Base-by-base conservation (phyloP, 1,140 invertebrate species). In the Atopsyche davidsoni region DNA sequence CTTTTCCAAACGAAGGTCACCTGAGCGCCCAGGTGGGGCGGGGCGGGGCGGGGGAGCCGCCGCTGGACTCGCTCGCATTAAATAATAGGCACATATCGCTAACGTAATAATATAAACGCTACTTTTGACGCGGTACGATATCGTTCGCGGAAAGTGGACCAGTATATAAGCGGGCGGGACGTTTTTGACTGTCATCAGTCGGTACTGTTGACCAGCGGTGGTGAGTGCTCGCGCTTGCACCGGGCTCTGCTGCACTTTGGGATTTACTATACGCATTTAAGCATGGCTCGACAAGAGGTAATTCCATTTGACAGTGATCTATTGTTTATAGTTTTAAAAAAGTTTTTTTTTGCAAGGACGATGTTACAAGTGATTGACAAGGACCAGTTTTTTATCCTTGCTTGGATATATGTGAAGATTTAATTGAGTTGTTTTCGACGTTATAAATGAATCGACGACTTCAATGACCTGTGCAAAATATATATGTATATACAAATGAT, bases 181-280 rank as follows among this genome's bases (percentile, higher is more conserved):
- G 21, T 48, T 55, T 55, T 58, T 44, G 49, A 46, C 41, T 16
- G 46, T 32, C 39, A 51, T 32, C 57, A 58, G 57, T 58, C 49
- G 41, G 47, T 51, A n/a, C n/a, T n/a, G 47, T 51, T 35, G 14
- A 35, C 38, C 42, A 34, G 40, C 41, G 32, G 46, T 36, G 40
- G 36, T 46, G 45, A 46, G 16, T 35, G 35, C 35, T 23, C 45
- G 35, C 40, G 19, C 11, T 1, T 13, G 42, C 24, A 22, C 10
- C 24, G 18, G 25, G 28, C 34, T 28, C 17, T 51, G 10, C 2
- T 24, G 7, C 11, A 34, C 32, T 13, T 4, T 14, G 34, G 14
- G 9, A 34, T 16, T 4, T 17, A 43, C 41, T 40, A 13, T 18
- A 4, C 43, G 24, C 17, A 19, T 11, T n/a, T n/a, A n/a, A 21